These are phyloP conservation scores for Fratercula arctica DNA, from an alignment of 2,797 vertebrate genomes.

Conservation along the genomic window DNA sequence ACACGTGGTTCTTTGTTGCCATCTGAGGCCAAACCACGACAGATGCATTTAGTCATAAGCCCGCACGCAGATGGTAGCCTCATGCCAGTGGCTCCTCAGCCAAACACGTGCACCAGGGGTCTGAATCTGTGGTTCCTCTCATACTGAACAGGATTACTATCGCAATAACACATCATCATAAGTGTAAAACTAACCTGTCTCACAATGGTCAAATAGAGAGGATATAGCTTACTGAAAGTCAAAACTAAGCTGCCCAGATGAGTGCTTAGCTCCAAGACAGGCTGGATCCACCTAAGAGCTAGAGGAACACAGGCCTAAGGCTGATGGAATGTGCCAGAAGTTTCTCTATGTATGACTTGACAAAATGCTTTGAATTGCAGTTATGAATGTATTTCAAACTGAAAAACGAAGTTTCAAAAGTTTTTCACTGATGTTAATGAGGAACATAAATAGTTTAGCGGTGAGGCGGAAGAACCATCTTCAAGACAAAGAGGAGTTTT, in stretches of 20 bases:
- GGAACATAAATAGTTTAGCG: not conserved
- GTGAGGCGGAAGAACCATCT: not conserved
- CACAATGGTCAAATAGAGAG: not conserved
- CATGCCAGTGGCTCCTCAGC: not conserved
- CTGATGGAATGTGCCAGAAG: not conserved
- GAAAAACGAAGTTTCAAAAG: not conserved
- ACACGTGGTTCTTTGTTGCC: too few relatives aligned
- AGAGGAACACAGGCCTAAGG: not conserved
- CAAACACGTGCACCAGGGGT: not conserved
- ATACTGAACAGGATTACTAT: not conserved
- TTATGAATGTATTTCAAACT: conserved; percentile 20
- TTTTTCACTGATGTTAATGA: conserved; percentile 1
- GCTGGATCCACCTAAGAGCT: not conserved
- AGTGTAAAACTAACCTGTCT: conserved; percentile 15
- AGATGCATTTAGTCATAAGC: not conserved
- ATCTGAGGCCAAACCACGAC: too few relatives aligned
- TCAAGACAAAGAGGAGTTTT: not conserved
- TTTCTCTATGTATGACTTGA: not conserved
- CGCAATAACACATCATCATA: not conserved
- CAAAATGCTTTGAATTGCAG: conserved; percentile 22
- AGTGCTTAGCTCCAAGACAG: not conserved
- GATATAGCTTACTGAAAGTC: not conserved
- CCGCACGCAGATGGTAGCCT: not conserved
- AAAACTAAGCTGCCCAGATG: not conserved
- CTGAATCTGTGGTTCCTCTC: not conserved